These are phyloP conservation scores for Drosophila yooni DNA, from an alignment of 2,888 invertebrate genomes.

Conservation along the genomic window DNA sequence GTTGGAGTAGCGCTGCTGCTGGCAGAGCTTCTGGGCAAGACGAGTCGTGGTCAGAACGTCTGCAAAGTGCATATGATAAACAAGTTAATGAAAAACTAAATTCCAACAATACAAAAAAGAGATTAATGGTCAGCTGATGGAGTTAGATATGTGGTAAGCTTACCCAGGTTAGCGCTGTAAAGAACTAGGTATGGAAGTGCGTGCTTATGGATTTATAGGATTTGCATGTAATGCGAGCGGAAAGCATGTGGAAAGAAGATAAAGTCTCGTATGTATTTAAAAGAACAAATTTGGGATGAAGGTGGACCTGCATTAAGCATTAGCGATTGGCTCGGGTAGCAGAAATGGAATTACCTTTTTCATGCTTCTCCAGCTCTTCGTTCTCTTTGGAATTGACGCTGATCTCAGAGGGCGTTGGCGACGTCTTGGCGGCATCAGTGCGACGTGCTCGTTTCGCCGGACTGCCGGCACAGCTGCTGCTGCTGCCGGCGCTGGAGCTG, in stretches of 20 bases:
- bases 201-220: slow-evolving; percentile 18
- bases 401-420: slow-evolving; percentile 82
- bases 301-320: neutral
- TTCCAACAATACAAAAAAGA: neutral
- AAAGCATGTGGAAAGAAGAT: slow-evolving; percentile 46
- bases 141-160: slow-evolving; percentile 12
- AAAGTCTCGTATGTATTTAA: slow-evolving; percentile 9
- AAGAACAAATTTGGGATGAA: neutral
- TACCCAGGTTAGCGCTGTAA: slow-evolving; percentile 31
- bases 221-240: slow-evolving; percentile 23
- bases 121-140: neutral
- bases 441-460: slow-evolving; percentile 51
- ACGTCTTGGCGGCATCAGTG: slow-evolving; percentile 69
- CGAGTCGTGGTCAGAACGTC: slow-evolving; percentile 51
- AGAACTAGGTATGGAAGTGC: slow-evolving; percentile 19
- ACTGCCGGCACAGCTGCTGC: slow-evolving; percentile 49
- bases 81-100: neutral
- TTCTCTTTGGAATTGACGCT: slow-evolving; percentile 84
- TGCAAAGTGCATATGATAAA: slow-evolving; percentile 27
- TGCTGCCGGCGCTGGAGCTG: slow-evolving; percentile 32
- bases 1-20: slow-evolving; percentile 88
- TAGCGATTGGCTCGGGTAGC: neutral
- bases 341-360: slow-evolving; percentile 49
- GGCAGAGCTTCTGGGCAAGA: slow-evolving; percentile 69
- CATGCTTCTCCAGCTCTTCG: slow-evolving; percentile 69